Base-by-base conservation (phyloP, 2,113 vertebrate genomes). In the Eubucco bourcierii region DNA sequence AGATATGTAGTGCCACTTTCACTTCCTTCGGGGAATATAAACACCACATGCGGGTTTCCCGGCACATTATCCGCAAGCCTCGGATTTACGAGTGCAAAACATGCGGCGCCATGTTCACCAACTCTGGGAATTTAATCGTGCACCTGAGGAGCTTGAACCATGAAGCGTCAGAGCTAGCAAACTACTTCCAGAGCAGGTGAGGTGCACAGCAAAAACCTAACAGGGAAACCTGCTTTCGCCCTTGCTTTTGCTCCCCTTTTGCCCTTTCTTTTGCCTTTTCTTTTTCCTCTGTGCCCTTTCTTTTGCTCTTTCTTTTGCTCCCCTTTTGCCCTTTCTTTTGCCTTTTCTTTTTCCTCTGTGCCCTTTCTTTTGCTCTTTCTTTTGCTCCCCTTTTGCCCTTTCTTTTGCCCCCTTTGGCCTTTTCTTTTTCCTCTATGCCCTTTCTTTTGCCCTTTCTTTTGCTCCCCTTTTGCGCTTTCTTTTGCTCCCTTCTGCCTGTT, bases 151-250 rank as follows among this genome's bases (percentile, higher is more conserved):
- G 99, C 99, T 99, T 99, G 98, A 99, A 99, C 98, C 99, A 99
- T 99, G 99, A 99, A 98, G 99, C 99, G 88, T 99, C 99, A 98
- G 99, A 99, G 98, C 99, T 99, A 99, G 99, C 99, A 99, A 99
- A 99, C 99, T 99, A 99, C 99, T 99, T 99, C 99, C 99, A 99
- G 99, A 99, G 99, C 99, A 99, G 99, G 99, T 99, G 99, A 99
- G 99, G 98, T 98, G 98, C 98, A 98, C 95, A 97, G 94, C 96
- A 90, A 97, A 97, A 97, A 97, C 95, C 77, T 95, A 93, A 87
- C 97, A 97, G 97, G 97, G 97, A 97, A 97, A 98, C 97, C 95
- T 95, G 63, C 71, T 25, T 60, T 28, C n/a, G n/a, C n/a, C n/a
- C n/a, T n/a, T n/a, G n/a, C n/a, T n/a, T n/a, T n/a, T n/a, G n/a